Conservation (phyloP, 2,888 invertebrate genomes). For the Rhopalosiphum nymphaeae region DNA sequence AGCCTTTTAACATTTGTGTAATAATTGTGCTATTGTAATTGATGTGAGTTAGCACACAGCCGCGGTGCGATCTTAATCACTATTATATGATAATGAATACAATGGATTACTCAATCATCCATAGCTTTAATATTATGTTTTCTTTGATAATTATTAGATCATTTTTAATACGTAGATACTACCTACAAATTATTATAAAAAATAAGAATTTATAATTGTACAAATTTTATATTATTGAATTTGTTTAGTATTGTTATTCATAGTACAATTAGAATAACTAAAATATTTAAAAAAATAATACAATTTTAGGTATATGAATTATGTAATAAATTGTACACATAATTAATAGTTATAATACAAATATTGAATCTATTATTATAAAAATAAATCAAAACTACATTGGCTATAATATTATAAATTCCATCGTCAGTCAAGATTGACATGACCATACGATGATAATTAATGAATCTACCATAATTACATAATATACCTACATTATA, state of each 20-base stretch:
- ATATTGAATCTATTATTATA: not conserved
- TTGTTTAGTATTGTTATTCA: constrained; percentile 1
- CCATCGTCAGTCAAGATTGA: not conserved
- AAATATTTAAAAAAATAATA: not conserved
- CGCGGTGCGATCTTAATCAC: not conserved
- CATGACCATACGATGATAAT: not conserved
- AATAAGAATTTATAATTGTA: not conserved
- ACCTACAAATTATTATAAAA: not conserved
- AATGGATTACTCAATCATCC: constrained; percentile 3
- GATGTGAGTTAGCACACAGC: not conserved
- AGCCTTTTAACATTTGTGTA: not conserved
- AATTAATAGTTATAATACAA: constrained; percentile 11
- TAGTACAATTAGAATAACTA: not conserved
- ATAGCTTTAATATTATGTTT: not conserved
- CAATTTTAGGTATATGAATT: not conserved
- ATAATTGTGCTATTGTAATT: not conserved
- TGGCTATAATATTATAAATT: not conserved
- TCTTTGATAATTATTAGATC: not conserved
- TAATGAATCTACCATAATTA: not conserved
- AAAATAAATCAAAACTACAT: not conserved
- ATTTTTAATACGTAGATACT: not conserved
- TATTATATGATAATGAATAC: not conserved
- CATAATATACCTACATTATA: not conserved
- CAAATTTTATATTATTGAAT: not conserved
- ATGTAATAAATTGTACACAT: not conserved